These are phyloP conservation scores for Eciton burchellii DNA, from an alignment of 1,140 invertebrate species.

Conservation along the genomic window DNA sequence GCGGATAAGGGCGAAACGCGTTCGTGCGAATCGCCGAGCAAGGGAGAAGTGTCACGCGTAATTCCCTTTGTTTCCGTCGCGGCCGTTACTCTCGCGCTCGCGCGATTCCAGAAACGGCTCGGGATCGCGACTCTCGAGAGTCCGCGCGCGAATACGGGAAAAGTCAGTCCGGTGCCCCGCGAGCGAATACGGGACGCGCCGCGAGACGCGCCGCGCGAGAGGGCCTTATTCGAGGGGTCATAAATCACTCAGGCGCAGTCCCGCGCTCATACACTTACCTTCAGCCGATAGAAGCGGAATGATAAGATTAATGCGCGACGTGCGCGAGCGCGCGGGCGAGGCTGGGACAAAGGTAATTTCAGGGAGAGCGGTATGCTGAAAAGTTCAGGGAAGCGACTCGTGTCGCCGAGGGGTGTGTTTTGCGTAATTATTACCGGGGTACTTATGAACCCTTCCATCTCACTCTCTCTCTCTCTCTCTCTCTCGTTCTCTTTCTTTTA, in stretches of 20 bases:
- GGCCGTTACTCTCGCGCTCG: conserved; percentile 63
- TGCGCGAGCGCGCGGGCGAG: conserved; percentile 28
- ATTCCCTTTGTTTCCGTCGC: conserved; percentile 74
- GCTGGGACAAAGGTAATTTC: conserved; percentile 56
- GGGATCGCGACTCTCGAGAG: conserved; percentile 55
- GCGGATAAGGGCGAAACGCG: conserved; percentile 57
- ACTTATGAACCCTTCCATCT: not conserved
- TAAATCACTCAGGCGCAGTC: conserved; percentile 56
- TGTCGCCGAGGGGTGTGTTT: not conserved
- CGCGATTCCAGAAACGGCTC: conserved; percentile 67
- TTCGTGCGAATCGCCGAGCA: not conserved
- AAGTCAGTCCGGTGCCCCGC: conserved; percentile 13
- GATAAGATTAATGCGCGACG: conserved; percentile 58
- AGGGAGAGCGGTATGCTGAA: conserved; percentile 14
- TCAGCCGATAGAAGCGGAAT: conserved; percentile 57
- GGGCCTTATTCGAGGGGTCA: conserved; percentile 40
- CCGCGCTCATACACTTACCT: conserved; percentile 55
- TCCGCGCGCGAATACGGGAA: conserved; percentile 37
- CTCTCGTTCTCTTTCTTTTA: not conserved
- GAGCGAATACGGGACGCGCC: conserved; percentile 49
- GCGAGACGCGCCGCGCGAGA: conserved; percentile 7
- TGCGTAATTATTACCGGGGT: conserved; percentile 1
- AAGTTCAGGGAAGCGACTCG: conserved; percentile 17
- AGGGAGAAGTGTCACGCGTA: conserved; percentile 54
- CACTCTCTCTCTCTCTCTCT: not conserved